Evolutionary conservation across 2,888 invertebrate genomes (phyloP), one percentile per base, ranked within the genome.

Genomic region (Melanophora roralis): DNA sequence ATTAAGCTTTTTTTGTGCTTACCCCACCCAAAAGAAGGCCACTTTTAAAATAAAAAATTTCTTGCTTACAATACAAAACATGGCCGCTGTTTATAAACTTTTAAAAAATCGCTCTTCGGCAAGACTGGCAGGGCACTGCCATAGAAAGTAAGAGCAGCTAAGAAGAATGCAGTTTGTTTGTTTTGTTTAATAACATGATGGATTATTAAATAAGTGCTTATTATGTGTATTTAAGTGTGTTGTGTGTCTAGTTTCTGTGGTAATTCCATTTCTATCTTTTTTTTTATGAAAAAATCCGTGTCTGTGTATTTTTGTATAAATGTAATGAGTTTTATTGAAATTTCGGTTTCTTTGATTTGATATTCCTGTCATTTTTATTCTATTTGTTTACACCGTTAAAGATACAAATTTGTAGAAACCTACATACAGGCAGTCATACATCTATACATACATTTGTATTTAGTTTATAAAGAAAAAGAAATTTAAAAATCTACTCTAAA

Each of bases 401-500:
- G 60, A 60, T 65, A 74, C 19, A 59, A 55, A 64, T 55, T 11
- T 53, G 9, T n/a, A 27, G 4, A 6, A 5, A 27, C n/a, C 27
- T 27, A 27, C 27, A 27, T 6, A 5, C 27, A 27, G 3, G 27
- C n/a, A n/a, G n/a, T n/a, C n/a, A n/a, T n/a, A n/a, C n/a, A n/a
- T n/a, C n/a, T n/a, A n/a, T n/a, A n/a, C n/a, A n/a, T n/a, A n/a
- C n/a, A n/a, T n/a, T n/a, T n/a, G n/a, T n/a, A n/a, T n/a, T n/a
- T n/a, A n/a, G n/a, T n/a, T n/a, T 27, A 16, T 49, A 9, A 47
- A 34, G 14, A 11, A 60, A 55, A 12, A 51, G 36, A 53, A 53
- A 55, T 55, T 64, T n/a, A n/a, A n/a, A 72, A 76, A 69, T 68
- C 76, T 59, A 80, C 76, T 76, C 76, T 73, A 80, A n/a, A 80